Base-by-base conservation (phyloP, 2,888 invertebrate genomes). In the Eristalinus sepulchralis region DNA sequence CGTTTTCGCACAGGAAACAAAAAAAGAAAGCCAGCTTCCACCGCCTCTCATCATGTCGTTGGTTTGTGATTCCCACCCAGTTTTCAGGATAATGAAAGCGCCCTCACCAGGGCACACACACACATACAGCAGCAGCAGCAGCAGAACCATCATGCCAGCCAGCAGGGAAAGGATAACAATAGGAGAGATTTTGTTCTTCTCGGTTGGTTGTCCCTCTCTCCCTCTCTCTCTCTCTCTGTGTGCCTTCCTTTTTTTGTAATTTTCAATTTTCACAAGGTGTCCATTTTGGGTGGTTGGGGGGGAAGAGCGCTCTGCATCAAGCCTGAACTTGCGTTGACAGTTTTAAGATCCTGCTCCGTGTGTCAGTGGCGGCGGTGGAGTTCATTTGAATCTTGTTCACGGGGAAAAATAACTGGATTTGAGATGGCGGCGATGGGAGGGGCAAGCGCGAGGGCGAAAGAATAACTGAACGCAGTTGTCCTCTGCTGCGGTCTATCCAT, bases 351-450 rank as follows among this genome's bases (percentile, higher is more conserved):
- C 33, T 34, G n/a, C 47, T 63, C 33, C 59, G 17, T 55, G 11
- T 27, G 27, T 27, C 55, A 31, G 36, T 63, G 53, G 57, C 59
- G 53, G 36, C 55, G 53, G 57, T 55, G 53, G 62, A 60, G 68
- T 78, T 72, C 78, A 78, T 78, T 83, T 67, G 63, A 67, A 78
- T 83, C 71, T 9, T 64, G 47, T 83, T 72, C 55, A 72, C 55
- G 66, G 62, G 22, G 59, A 62, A 57, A 78, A 66, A 72, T 71
- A 83, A 82, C 77, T 55, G 60, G 55, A 77, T 66, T 71, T 76
- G 47, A 63, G 53, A 4, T 57, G 53, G 39, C n/a, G 13, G 2
- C 17, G 34, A 36, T 53, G 17, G 47, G 47, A 27, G 66, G 24
- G 36, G 60, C n/a, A 13, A 31, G 39, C 55, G 70, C 24, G 34